Evolutionary conservation across 2,888 invertebrate species (phyloP), one percentile per base, ranked within the genome.

Genomic region (Noctuana brunneofusca): DNA sequence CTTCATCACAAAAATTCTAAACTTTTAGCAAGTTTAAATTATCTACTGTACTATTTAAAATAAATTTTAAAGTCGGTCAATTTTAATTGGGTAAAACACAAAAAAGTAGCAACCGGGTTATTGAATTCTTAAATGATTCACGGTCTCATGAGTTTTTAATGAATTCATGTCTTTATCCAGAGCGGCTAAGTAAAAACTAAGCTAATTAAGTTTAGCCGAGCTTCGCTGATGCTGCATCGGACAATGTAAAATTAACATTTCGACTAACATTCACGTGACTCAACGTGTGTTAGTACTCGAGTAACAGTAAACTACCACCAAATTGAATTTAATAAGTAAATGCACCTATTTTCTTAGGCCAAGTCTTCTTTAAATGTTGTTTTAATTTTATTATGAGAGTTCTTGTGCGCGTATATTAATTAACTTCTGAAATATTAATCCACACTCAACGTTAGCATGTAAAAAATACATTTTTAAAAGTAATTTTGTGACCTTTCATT

Each of bases 151-250:
- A 74, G 70, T 70, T 79, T 75, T 64, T 74, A 76, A 81, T 79
- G 76, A 78, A 83, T 80, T 77, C 78, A 76, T 68, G 74, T 75
- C 72, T 74, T 69, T 76, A 76, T 76, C 72, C 69, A 78, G 72
- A 75, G 69, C 73, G 68, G 66, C 63, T 56, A 50, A 50, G 52
- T 68, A 75, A 82, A 81, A 81, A 80, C 69, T 76, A 72, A 75
- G 75, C 69, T 81, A 84, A 84, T 84, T 84, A 81, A 74, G 74
- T 78, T 79, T 73, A 68, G 68, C 70, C 72, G 76, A 73, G 74
- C 72, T 73, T 70, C 64, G 65, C 71, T 69, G 67, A 69, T 68
- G 69, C 70, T 66, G 59, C 55, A 62, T 60, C 64, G 64, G 63
- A 54, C 67, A 64, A 63, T 65, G 65, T 66, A 65, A 74, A 65